Evolutionary conservation across 2,888 invertebrate genomes (phyloP).

Genomic region (Galerucella calmariensis): DNA sequence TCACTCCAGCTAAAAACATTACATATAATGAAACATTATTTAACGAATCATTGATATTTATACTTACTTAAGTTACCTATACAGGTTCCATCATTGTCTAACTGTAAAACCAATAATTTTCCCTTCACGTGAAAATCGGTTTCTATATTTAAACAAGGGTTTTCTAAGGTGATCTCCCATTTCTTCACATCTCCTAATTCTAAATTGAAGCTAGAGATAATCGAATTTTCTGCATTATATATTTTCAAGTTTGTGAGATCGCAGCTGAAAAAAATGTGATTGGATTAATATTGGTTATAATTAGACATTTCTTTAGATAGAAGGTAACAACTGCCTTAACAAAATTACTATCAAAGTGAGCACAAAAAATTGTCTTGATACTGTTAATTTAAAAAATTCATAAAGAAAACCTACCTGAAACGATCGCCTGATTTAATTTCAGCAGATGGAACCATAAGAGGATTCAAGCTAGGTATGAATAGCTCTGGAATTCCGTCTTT

Average conservation of each 20-base stretch:
- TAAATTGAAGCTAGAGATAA: constrained; percentile 66
- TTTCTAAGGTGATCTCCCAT: constrained; percentile 68
- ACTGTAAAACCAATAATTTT: constrained; percentile 75
- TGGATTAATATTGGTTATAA: too few species aligned
- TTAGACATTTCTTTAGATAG: too few species aligned
- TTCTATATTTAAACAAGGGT: constrained; percentile 72
- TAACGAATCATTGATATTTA: background rate
- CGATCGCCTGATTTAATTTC: constrained; percentile 56
- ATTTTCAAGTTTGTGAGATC: constrained; percentile 40
- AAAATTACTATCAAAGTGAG: too few species aligned
- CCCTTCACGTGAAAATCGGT: constrained; percentile 74
- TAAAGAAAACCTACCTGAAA: constrained; percentile 62
- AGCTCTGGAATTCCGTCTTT: constrained; percentile 73
- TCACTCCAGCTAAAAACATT: constrained; percentile 10
- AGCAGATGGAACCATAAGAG: constrained; percentile 73
- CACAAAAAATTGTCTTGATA: too few species aligned
- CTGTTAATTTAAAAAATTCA: too few species aligned
- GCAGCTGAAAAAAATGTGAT: constrained; percentile 9
- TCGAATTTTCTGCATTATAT: constrained; percentile 67
- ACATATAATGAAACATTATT: background rate
- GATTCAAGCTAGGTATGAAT: constrained; percentile 75
- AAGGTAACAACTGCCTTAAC: too few species aligned
- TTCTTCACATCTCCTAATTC: constrained; percentile 65
- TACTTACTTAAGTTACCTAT: constrained; percentile 10
- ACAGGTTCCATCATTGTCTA: constrained; percentile 67